These are phyloP conservation scores for Archaeoteleia sp. DNA, from an alignment of 2,888 invertebrate genomes.

Conservation along the genomic window DNA sequence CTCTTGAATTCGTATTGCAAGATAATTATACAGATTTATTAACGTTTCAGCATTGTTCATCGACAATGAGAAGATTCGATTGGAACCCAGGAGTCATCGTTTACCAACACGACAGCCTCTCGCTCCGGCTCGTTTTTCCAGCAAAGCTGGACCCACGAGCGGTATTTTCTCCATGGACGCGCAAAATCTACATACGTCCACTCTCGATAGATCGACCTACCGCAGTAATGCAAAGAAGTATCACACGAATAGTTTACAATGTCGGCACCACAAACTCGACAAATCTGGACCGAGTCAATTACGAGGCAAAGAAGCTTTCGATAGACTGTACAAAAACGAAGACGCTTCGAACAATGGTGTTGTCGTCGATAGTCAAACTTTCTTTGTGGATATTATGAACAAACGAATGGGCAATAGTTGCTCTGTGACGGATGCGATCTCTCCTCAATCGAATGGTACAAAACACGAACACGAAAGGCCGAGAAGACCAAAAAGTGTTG, in stretches of 20 bases:
- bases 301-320: conserved; percentile 39
- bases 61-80: conserved; percentile 62
- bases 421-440: conserved; percentile 59
- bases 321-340: conserved; percentile 34
- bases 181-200: conserved; percentile 65
- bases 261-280: conserved; percentile 66
- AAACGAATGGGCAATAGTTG: conserved; percentile 56
- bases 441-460: conserved; percentile 64
- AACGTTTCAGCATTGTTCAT: conserved; percentile 56
- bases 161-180: conserved; percentile 53
- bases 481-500: conserved; percentile 69
- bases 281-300: conserved; percentile 54
- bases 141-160: conserved; percentile 47
- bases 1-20: too few species aligned
- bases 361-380: conserved; percentile 53
- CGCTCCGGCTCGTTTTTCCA: conserved; percentile 49
- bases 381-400: conserved; percentile 57
- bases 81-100: conserved; percentile 68
- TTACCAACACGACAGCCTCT: conserved; percentile 58
- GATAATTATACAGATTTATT: too few species aligned
- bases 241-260: conserved; percentile 64
- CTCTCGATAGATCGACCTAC: conserved; percentile 69
- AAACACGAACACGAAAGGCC: conserved; percentile 56
- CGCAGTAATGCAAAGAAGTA: conserved; percentile 64
- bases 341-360: conserved; percentile 57